phyloP scores from a whole-genome alignment of 2,797 vertebrate genomes.

The Champsocephalus gunnari region DNA sequence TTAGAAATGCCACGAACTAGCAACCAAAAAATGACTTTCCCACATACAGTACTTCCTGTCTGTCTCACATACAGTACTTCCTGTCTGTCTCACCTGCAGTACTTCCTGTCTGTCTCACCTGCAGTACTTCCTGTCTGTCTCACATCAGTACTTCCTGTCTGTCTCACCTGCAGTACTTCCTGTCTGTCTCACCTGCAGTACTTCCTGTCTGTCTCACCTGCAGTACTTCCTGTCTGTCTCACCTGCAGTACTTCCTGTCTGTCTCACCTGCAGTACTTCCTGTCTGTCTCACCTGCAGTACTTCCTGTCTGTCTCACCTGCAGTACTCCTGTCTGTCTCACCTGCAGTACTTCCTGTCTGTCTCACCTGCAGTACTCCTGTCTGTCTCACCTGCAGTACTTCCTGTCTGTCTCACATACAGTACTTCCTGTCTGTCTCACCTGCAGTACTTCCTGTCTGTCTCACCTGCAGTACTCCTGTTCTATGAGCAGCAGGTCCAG shows the following conservation, averaged over 20 bases:
- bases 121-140: too few relatives aligned
- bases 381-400: slow-evolving; percentile 75
- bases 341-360: neutral
- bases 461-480: slow-evolving; percentile 82
- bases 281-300: slow-evolving; percentile 79
- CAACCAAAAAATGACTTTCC: neutral
- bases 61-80: slow-evolving; percentile 79
- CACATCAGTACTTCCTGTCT: too few relatives aligned
- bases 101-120: slow-evolving; percentile 41
- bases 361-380: slow-evolving; percentile 82
- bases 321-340: too few relatives aligned
- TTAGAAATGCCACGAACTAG: neutral
- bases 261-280: slow-evolving; percentile 79
- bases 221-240: slow-evolving; percentile 80
- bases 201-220: slow-evolving; percentile 65
- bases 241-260: slow-evolving; percentile 75
- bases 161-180: slow-evolving; percentile 79
- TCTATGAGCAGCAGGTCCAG: slow-evolving; percentile 87
- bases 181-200: slow-evolving; percentile 79
- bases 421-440: neutral
- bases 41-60: neutral
- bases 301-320: slow-evolving; percentile 26
- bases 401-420: too few relatives aligned
- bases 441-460: slow-evolving; percentile 84
- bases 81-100: slow-evolving; percentile 78